phyloP scores from a whole-genome alignment of 2,113 vertebrate genomes.

The Charadrius vociferus region DNA sequence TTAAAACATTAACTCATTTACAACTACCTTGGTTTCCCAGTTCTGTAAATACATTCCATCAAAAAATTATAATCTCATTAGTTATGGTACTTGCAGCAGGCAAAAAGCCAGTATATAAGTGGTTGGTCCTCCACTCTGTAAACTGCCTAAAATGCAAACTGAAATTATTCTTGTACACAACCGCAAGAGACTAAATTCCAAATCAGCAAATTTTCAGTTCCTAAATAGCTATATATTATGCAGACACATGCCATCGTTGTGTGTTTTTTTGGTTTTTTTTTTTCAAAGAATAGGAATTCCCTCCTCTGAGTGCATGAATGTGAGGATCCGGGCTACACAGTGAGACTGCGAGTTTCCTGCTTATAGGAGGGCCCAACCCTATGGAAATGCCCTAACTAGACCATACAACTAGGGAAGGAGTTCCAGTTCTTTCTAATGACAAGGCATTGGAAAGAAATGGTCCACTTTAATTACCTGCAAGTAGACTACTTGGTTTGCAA shows the following conservation, averaged over 20 bases:
- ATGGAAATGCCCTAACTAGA: neutral
- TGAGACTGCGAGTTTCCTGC: neutral
- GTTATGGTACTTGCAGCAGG: neutral
- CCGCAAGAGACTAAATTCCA: neutral
- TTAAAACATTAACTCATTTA: neutral
- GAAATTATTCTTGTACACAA: neutral
- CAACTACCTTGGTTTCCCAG: neutral
- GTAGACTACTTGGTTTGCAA: neutral
- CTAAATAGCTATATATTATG: neutral
- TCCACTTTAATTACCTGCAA: neutral
- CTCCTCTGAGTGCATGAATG: neutral
- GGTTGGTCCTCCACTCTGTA: neutral
- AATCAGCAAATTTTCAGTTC: neutral
- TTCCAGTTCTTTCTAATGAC: neutral
- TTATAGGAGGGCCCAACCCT: neutral
- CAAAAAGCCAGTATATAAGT: neutral
- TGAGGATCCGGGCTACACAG: neutral
- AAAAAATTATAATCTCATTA: constrained; percentile 34
- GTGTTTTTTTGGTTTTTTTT: neutral
- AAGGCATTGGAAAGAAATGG: neutral
- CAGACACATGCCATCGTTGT: neutral
- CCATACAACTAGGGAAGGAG: neutral
- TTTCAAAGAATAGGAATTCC: neutral
- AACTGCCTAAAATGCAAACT: neutral
- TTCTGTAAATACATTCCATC: neutral